Percentiles rank a stretch among this genome's conserved stretches.
Evolutionary conservation across 1,140 invertebrate species (phyloP).

Genomic region (Monomorium pharaonis): DNA sequence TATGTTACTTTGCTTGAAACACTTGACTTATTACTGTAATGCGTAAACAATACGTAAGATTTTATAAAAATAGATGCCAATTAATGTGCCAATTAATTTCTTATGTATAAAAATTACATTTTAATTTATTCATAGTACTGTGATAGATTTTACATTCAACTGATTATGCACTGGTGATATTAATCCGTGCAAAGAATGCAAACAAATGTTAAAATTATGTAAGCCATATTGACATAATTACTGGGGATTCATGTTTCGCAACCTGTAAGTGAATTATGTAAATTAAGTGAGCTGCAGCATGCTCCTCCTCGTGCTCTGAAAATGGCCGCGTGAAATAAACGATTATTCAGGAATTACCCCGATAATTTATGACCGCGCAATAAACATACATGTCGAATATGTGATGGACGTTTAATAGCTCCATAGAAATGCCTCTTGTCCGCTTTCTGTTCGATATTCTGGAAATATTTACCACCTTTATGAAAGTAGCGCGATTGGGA

Average conservation of each 20-base stretch:
- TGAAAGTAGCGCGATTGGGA: background rate
- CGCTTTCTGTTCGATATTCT: background rate
- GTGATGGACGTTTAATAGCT: constrained; percentile 38
- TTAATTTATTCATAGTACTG: background rate
- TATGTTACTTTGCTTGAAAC: background rate
- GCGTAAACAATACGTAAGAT: background rate
- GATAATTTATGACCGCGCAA: constrained; percentile 52
- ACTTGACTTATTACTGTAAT: background rate
- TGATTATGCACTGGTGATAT: background rate
- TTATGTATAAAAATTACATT: background rate
- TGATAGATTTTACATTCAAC: background rate
- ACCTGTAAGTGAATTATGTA: constrained; percentile 55
- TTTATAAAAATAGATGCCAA: background rate
- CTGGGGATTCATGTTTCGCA: constrained; percentile 38
- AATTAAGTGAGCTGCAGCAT: constrained; percentile 43
- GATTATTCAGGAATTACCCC: constrained; percentile 56
- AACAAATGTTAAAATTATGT: constrained; percentile 28
- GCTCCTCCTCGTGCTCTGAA: constrained; percentile 38
- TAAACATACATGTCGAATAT: constrained; percentile 43
- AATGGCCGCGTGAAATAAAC: constrained; percentile 55
- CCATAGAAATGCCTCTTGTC: constrained; percentile 12
- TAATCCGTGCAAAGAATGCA: background rate
- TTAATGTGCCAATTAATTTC: background rate
- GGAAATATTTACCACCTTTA: background rate
- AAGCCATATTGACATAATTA: constrained; percentile 34